phyloP scores from a whole-genome alignment of 2,113 vertebrate genomes.

The Nasalis larvatus region DNA sequence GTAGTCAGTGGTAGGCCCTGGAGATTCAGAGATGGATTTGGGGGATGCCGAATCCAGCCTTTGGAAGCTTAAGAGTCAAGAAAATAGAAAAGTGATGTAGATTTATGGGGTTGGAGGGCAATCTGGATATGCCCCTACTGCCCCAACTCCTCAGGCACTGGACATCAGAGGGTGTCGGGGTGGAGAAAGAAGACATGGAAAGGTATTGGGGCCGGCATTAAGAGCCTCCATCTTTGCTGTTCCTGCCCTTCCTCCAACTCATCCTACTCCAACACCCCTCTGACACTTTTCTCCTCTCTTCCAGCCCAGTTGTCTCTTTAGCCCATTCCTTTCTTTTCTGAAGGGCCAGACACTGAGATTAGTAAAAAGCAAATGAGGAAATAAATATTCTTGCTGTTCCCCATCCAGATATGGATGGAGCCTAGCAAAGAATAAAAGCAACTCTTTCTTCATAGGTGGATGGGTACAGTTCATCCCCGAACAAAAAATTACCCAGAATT shows the following conservation, averaged over 20 bases:
- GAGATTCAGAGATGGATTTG: not conserved
- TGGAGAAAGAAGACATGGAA: not conserved
- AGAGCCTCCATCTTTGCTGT: not conserved
- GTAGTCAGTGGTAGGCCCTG: not conserved
- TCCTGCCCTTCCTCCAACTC: not conserved
- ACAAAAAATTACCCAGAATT: conserved; percentile 29
- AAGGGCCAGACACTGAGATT: not conserved
- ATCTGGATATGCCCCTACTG: not conserved
- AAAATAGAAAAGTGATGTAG: not conserved
- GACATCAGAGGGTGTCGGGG: not conserved
- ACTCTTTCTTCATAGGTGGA: not conserved
- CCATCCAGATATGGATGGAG: not conserved
- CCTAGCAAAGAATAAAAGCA: conserved; percentile 37
- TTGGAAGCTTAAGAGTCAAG: not conserved
- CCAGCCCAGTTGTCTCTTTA: not conserved
- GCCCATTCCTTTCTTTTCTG: not conserved
- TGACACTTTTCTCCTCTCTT: not conserved
- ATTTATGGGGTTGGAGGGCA: not conserved
- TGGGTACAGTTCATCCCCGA: not conserved
- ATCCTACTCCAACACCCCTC: not conserved
- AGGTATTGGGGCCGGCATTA: not conserved
- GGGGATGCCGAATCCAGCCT: not conserved
- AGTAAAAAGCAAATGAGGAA: conserved; percentile 39
- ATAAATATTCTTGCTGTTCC: not conserved
- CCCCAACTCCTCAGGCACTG: not conserved